A percentile compares a stretch with the other conserved stretches of the same genome.
phyloP scores from a whole-genome alignment of 2,888 invertebrate species.

The Thecocarcelia acutangulata region DNA sequence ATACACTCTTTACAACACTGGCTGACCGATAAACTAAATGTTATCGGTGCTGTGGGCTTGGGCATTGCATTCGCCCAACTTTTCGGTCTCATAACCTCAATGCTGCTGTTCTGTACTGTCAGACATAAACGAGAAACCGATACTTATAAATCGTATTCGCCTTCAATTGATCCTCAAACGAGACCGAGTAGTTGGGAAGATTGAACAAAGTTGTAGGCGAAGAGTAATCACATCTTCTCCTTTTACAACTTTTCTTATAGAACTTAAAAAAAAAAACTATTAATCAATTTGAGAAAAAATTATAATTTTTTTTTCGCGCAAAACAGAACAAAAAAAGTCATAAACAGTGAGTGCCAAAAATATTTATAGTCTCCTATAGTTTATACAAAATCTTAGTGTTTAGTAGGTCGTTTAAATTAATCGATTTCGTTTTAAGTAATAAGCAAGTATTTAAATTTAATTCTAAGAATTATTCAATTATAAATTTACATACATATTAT shows the following conservation, averaged over 20 bases:
- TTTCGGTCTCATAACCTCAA: slow-evolving; percentile 88
- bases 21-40: slow-evolving; percentile 89
- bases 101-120: slow-evolving; percentile 88
- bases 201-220: slow-evolving; percentile 76
- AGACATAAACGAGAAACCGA: slow-evolving; percentile 86
- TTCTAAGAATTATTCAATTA: slow-evolving; percentile 27
- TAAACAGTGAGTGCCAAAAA: slow-evolving; percentile 68
- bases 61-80: slow-evolving; percentile 90
- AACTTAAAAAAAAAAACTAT: background rate
- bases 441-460: slow-evolving; percentile 30
- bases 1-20: slow-evolving; percentile 88
- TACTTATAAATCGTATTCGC: slow-evolving; percentile 87
- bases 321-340: slow-evolving; percentile 45
- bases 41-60: slow-evolving; percentile 89
- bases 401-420: slow-evolving; percentile 19
- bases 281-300: slow-evolving; percentile 32
- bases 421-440: slow-evolving; percentile 36
- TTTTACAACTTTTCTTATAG: background rate
- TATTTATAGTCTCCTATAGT: slow-evolving; percentile 56
- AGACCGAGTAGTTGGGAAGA: slow-evolving; percentile 81
- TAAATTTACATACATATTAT: slow-evolving; percentile 15
- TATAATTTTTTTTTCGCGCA: slow-evolving; percentile 28
- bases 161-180: slow-evolving; percentile 81
- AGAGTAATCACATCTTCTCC: slow-evolving; percentile 30
- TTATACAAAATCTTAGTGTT: slow-evolving; percentile 40